These are phyloP conservation scores for Centropus bengalensis DNA, from an alignment of 2,113 vertebrate genomes.

Conservation along the genomic window DNA sequence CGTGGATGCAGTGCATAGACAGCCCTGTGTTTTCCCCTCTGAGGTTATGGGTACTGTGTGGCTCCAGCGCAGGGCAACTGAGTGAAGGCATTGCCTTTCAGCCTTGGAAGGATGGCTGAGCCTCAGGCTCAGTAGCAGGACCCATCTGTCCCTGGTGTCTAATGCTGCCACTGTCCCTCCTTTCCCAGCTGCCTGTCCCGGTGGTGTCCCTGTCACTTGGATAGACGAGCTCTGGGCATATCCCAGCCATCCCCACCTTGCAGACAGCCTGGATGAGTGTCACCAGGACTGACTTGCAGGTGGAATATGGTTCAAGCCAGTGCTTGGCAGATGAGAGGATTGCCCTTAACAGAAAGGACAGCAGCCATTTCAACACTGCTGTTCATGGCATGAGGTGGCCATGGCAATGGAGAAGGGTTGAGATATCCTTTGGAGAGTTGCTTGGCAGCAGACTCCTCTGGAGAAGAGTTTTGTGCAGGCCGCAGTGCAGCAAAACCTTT, in stretches of 20 bases:
- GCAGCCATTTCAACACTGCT: not conserved
- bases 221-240: not conserved
- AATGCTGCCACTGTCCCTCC: not conserved
- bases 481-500: not conserved
- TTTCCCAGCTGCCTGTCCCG: not conserved
- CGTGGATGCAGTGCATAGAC: accelerated
- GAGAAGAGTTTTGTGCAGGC: not conserved
- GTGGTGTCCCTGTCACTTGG: accelerated
- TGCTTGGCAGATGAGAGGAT: not conserved
- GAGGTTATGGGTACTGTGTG: not conserved
- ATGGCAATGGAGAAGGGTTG: not conserved
- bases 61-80: not conserved
- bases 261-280: not conserved
- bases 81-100: not conserved
- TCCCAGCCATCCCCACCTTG: not conserved
- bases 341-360: not conserved
- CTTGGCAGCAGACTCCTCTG: not conserved
- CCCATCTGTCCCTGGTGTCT: no score
- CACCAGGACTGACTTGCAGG: not conserved
- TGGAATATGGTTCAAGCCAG: not conserved
- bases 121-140: not conserved
- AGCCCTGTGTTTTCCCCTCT: not conserved
- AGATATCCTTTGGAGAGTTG: not conserved
- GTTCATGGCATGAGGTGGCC: not conserved
- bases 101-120: not conserved